phyloP scores from a whole-genome alignment of 2,888 invertebrate genomes.

The Agrenia bidenticulata region DNA sequence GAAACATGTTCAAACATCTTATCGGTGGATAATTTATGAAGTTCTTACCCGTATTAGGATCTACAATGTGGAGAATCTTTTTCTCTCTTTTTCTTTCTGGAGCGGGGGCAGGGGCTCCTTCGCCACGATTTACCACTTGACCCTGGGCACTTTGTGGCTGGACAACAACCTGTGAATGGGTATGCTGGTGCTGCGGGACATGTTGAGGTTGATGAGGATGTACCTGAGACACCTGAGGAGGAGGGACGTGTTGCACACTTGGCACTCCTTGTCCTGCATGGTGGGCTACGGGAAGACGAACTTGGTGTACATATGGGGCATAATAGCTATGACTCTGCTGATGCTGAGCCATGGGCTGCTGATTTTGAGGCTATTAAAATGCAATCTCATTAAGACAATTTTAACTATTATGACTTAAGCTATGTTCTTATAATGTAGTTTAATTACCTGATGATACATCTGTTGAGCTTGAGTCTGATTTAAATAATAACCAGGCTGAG shows the following conservation, averaged over 20 bases:
- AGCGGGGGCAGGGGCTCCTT: conserved; percentile 50
- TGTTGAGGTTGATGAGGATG: conserved; percentile 34
- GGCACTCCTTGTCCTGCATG: conserved; percentile 16
- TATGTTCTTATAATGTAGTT: no score
- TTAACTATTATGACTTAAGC: no score
- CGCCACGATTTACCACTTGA: conserved; percentile 17
- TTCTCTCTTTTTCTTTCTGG: conserved; percentile 55
- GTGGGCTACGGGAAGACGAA: conserved; percentile 21
- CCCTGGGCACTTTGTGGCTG: conserved; percentile 29
- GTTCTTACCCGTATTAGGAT: conserved; percentile 58
- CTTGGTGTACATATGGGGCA: conserved; percentile 14
- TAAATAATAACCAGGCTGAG: conserved; percentile 14
- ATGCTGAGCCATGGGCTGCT: neutral
- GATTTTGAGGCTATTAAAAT: conserved; percentile 1
- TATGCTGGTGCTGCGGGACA: conserved; percentile 32
- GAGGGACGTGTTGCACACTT: conserved; percentile 36
- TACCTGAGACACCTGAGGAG: conserved; percentile 24
- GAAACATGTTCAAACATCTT: no score
- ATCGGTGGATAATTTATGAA: no score
- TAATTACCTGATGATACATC: conserved; percentile 21
- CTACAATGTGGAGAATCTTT: conserved; percentile 58
- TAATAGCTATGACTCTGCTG: neutral
- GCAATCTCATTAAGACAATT: no score
- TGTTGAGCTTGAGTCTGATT: conserved; percentile 24
- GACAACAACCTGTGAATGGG: conserved; percentile 36